Evolutionary conservation across 1,140 invertebrate genomes (phyloP).

Genomic region (Hyphantria cunea): DNA sequence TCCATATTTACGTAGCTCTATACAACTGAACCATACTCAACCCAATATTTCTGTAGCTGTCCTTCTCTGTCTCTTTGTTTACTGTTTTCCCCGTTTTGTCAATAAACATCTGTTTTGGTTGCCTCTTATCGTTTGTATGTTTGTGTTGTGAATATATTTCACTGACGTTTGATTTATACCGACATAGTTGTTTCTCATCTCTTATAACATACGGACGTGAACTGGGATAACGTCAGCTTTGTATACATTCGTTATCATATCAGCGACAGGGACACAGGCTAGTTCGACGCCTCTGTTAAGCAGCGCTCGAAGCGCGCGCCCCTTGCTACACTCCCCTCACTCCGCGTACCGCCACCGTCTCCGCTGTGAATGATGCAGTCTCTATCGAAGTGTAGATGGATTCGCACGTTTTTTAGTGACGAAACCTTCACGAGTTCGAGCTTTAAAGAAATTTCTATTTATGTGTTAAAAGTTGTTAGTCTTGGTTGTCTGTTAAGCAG

Average conservation of each 20-base stretch:
- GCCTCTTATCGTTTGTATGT: conserved; percentile 33
- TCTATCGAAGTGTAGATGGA: conserved; percentile 41
- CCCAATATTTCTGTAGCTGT: conserved; percentile 27
- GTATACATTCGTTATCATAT: conserved; percentile 78
- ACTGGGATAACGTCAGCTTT: conserved; percentile 51
- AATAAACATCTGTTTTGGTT: conserved; percentile 47
- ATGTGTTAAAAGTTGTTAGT: conserved; percentile 52
- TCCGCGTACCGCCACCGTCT: conserved; percentile 41
- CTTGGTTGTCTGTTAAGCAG: conserved; percentile 34
- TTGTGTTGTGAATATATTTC: conserved; percentile 27
- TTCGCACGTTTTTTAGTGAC: conserved; percentile 37
- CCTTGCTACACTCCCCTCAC: conserved; percentile 54
- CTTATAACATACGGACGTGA: conserved; percentile 11
- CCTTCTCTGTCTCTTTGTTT: conserved; percentile 40
- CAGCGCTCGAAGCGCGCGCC: conserved; percentile 62
- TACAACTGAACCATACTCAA: conserved; percentile 1
- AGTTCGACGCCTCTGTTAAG: conserved; percentile 62
- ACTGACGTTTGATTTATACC: conserved; percentile 11
- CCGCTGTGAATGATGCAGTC: conserved; percentile 59
- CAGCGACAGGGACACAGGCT: conserved; percentile 60
- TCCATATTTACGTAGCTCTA: background rate
- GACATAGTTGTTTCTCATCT: conserved; percentile 8
- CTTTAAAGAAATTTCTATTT: conserved; percentile 65
- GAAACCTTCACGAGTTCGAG: conserved; percentile 68
- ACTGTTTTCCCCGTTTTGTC: conserved; percentile 48